phyloP scores from a whole-genome alignment of 2,888 invertebrate genomes.

The Epinotia bilunana region DNA sequence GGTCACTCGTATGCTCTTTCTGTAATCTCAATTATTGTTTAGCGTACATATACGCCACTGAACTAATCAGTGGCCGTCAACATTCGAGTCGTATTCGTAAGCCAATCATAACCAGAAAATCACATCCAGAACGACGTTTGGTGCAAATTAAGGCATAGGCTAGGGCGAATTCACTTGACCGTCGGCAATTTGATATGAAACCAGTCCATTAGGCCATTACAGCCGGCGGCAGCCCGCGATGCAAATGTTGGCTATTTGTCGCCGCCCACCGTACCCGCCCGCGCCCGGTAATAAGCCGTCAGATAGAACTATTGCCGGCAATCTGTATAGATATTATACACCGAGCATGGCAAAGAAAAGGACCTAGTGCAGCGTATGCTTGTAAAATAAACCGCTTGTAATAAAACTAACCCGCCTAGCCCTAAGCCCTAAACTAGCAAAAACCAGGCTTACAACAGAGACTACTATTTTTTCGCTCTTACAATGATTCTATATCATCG shows the following conservation, averaged over 20 bases:
- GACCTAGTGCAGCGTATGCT: not conserved
- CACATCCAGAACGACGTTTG: not conserved
- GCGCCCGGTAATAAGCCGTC: constrained; percentile 60
- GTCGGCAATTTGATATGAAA: constrained; percentile 56
- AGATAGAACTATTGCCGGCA: constrained; percentile 55
- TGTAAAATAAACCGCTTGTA: too few species aligned
- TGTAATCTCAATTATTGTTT: too few species aligned
- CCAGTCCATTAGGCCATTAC: constrained; percentile 55
- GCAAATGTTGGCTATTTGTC: constrained; percentile 67
- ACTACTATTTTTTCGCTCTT: too few species aligned
- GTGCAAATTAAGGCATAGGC: not conserved
- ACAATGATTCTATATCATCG: too few species aligned
- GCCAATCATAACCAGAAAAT: not conserved
- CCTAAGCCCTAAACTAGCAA: too few species aligned
- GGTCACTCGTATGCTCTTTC: too few species aligned
- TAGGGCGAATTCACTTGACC: constrained; percentile 42
- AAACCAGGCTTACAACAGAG: too few species aligned
- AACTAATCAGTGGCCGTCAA: too few species aligned
- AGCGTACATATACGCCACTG: too few species aligned
- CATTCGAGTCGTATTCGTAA: too few species aligned
- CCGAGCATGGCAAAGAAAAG: not conserved
- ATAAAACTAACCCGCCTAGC: too few species aligned
- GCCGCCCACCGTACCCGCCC: constrained; percentile 48
- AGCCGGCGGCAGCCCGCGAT: constrained; percentile 55
- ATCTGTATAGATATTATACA: constrained; percentile 45